A percentile compares a stretch with the other conserved stretches of the same genome.
phyloP scores from a whole-genome alignment of 2,888 invertebrate genomes.

The Scelioninae gen. 1 region DNA sequence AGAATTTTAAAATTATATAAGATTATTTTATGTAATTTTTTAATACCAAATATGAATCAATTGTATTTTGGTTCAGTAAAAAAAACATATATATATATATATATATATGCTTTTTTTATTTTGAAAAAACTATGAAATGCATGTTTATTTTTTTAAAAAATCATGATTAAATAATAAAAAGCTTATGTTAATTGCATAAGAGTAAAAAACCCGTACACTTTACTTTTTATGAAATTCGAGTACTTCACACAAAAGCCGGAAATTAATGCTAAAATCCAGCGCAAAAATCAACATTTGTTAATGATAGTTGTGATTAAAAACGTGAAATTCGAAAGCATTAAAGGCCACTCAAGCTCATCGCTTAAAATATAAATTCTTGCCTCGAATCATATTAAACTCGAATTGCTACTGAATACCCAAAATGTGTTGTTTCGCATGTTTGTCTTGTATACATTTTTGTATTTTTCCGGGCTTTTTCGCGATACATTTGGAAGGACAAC shows the following conservation, averaged over 20 bases:
- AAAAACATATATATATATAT: too few species aligned
- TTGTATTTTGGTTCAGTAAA: not conserved
- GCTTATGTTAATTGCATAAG: slow-evolving; percentile 41
- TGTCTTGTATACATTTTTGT: slow-evolving; percentile 82
- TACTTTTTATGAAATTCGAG: slow-evolving; percentile 4
- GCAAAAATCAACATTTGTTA: slow-evolving; percentile 28
- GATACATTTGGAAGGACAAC: slow-evolving; percentile 81
- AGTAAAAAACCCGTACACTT: slow-evolving; percentile 2
- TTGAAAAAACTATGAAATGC: not conserved
- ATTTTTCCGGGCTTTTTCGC: slow-evolving; percentile 77
- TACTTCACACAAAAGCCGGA: slow-evolving; percentile 46
- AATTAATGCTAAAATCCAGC: slow-evolving; percentile 29
- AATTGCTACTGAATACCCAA: slow-evolving; percentile 74
- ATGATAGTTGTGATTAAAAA: slow-evolving; percentile 38
- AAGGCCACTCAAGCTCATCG: slow-evolving; percentile 64
- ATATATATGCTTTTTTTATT: too few species aligned
- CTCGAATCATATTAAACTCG: slow-evolving; percentile 52
- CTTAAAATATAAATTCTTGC: slow-evolving; percentile 63
- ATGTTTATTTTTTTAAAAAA: slow-evolving; percentile 5
- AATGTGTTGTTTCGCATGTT: slow-evolving; percentile 79
- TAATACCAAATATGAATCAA: not conserved
- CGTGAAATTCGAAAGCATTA: slow-evolving; percentile 49
- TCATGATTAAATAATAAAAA: not conserved
- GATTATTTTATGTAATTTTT: not conserved
- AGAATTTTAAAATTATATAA: not conserved